These are phyloP conservation scores for Pluvialis apricaria DNA, from an alignment of 2,113 vertebrate genomes.

Conservation along the genomic window DNA sequence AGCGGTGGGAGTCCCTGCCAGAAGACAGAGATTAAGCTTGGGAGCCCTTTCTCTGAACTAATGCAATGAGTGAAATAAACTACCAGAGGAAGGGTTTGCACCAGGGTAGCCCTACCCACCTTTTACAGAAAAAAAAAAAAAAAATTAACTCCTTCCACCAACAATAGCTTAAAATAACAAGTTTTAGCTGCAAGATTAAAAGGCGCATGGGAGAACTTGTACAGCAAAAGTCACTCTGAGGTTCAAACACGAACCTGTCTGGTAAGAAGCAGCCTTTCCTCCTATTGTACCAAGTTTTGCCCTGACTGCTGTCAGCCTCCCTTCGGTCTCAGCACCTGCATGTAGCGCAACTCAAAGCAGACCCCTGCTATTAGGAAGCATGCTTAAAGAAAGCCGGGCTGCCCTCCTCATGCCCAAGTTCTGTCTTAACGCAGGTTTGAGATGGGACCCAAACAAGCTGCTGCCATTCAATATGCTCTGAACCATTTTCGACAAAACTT, in stretches of 20 bases:
- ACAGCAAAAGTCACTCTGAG: background rate
- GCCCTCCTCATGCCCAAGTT: rapidly evolving
- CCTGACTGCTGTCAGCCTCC: background rate
- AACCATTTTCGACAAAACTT: background rate
- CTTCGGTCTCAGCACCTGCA: background rate
- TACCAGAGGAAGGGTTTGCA: background rate
- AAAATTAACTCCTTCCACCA: background rate
- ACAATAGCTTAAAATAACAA: background rate
- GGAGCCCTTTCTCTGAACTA: background rate
- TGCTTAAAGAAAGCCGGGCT: background rate
- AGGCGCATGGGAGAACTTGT: background rate
- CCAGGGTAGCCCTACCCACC: background rate
- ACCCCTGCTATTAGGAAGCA: background rate
- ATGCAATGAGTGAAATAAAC: background rate
- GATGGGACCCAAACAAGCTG: background rate
- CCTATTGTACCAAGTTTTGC: background rate
- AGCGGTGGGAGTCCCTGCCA: background rate
- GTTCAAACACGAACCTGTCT: background rate
- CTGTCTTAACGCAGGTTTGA: background rate
- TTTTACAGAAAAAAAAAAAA: background rate
- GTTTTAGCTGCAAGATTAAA: background rate
- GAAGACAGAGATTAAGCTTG: background rate
- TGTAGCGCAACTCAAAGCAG: background rate
- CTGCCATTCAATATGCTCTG: rapidly evolving
- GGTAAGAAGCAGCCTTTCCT: background rate